Base-by-base conservation (phyloP, 2,113 vertebrate genomes). In the Ursus arctos region DNA sequence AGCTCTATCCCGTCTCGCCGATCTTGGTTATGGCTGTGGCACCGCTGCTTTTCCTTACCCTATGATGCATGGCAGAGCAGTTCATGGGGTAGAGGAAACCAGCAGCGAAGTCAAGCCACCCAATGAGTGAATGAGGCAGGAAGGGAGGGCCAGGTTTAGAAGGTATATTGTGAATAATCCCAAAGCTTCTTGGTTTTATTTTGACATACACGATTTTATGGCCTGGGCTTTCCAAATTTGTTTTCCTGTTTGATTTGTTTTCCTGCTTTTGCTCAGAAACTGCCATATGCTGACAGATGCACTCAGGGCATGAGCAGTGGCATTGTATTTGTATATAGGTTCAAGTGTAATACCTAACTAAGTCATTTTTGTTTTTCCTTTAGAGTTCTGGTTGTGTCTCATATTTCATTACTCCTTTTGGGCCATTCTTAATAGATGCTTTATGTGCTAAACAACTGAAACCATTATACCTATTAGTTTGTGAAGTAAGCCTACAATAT, bases 1-100 rank as follows among this genome's bases (percentile, higher is more conserved):
- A 99, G 99, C 99, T 98, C 99, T 99, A 31, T 99, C 99, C 87
- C 99, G 99, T 74, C 99, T 99, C 99, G 99, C 99, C 94, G 99
- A 99, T 99, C 99, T 99, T 97, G 99, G 99, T 97, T 99, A 99
- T 91, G 98, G 99, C 93, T 98, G 99, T 98, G 99, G 99, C 99
- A 99, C 99, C 97, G 99, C 99, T 80, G 99, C 99, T 77, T 99
- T 99, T 98, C 99, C 99, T 71, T 99, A 99, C 91, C 99, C 99
- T 31, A 97, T 99, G 95, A 98, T 99, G 96, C 99, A 99, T 98
- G 99, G 99, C 98, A 99, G 99, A 98, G 99, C 99, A 94, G 98
- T 99, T 84, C 99, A 99, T 9, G 98, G 98, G 98, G 98, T 98
- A 88, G 99, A 99, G 98, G 99, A 99, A 98, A 98, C 99, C 5